Evolutionary conservation across 1,140 invertebrate genomes (phyloP).

Genomic region (Calephelis virginiensis): DNA sequence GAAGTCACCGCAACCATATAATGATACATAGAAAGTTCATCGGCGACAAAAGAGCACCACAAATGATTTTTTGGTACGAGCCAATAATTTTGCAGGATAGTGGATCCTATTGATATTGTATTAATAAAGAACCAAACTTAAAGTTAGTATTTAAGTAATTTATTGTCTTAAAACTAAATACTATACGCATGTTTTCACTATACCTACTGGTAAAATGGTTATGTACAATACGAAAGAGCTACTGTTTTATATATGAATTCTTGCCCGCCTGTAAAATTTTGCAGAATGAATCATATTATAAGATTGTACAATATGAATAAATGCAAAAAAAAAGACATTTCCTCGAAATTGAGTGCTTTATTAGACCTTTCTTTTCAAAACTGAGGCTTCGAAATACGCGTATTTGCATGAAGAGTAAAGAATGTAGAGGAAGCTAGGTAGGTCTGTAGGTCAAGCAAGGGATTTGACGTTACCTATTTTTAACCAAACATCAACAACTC

Average conservation of each 20-base stretch:
- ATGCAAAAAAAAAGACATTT: slow-evolving; percentile 77
- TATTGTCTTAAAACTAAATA: slow-evolving; percentile 79
- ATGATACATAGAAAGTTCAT: slow-evolving; percentile 76
- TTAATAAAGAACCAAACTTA: slow-evolving; percentile 79
- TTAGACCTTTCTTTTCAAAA: slow-evolving; percentile 29
- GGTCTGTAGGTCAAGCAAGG: too few relatives aligned
- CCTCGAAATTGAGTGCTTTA: slow-evolving; percentile 64
- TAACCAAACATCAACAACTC: too few relatives aligned
- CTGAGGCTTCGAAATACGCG: too few relatives aligned
- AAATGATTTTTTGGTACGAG: slow-evolving; percentile 71
- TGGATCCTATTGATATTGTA: slow-evolving; percentile 77
- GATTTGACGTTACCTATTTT: too few relatives aligned
- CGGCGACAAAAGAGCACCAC: slow-evolving; percentile 70
- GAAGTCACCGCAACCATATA: background rate
- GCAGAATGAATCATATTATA: slow-evolving; percentile 78
- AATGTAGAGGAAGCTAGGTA: too few relatives aligned
- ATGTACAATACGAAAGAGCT: slow-evolving; percentile 78
- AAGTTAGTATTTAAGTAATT: slow-evolving; percentile 79
- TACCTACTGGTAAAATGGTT: slow-evolving; percentile 76
- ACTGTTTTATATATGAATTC: slow-evolving; percentile 80
- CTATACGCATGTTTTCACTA: slow-evolving; percentile 79
- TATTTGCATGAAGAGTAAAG: too few relatives aligned
- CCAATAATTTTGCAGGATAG: slow-evolving; percentile 72
- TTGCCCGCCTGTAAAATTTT: slow-evolving; percentile 80
- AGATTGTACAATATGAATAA: slow-evolving; percentile 79